Percentiles rank a stretch among this genome's conserved stretches.
These are phyloP conservation scores for Graphium colonna DNA, from an alignment of 2,888 invertebrate genomes.

Conservation along the genomic window DNA sequence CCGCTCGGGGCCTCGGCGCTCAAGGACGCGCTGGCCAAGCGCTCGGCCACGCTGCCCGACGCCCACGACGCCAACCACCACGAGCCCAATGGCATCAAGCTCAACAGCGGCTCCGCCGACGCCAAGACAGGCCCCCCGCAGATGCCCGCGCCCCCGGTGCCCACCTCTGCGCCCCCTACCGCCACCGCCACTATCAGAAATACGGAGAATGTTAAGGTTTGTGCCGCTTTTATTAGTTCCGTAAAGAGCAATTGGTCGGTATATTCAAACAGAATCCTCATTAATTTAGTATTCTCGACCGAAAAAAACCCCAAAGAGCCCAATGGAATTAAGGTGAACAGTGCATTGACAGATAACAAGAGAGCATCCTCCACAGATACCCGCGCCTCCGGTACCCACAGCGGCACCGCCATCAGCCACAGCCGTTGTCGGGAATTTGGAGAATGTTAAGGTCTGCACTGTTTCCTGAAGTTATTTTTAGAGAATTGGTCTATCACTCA, in stretches of 20 bases:
- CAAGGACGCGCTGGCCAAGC: slow-evolving; percentile 72
- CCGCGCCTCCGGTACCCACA: slow-evolving; percentile 70
- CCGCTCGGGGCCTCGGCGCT: slow-evolving; percentile 69
- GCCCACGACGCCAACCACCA: slow-evolving; percentile 71
- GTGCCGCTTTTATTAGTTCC: no score
- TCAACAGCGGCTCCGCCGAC: slow-evolving; percentile 64
- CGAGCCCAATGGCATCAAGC: slow-evolving; percentile 72
- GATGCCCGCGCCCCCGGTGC: slow-evolving; percentile 71
- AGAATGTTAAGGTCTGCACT: slow-evolving; percentile 71
- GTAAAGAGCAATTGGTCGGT: no score
- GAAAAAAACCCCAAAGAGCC: slow-evolving; percentile 75
- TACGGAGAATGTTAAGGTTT: slow-evolving; percentile 73
- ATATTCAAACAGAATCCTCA: no score
- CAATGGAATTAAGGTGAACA: slow-evolving; percentile 71
- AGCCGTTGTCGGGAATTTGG: slow-evolving; percentile 64
- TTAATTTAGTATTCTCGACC: no score
- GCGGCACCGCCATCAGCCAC: slow-evolving; percentile 51
- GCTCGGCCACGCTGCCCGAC: slow-evolving; percentile 67
- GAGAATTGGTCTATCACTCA: no score
- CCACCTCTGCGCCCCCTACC: slow-evolving; percentile 53
- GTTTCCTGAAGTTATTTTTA: no score
- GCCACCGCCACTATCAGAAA: slow-evolving; percentile 57
- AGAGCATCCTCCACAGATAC: slow-evolving; percentile 62
- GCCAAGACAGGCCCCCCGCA: slow-evolving; percentile 62
- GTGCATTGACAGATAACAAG: slow-evolving; percentile 62